Percentiles rank a stretch among this genome's conserved stretches.
phyloP scores from a whole-genome alignment of 2,797 vertebrate species.

The Calcarius lapponicus region DNA sequence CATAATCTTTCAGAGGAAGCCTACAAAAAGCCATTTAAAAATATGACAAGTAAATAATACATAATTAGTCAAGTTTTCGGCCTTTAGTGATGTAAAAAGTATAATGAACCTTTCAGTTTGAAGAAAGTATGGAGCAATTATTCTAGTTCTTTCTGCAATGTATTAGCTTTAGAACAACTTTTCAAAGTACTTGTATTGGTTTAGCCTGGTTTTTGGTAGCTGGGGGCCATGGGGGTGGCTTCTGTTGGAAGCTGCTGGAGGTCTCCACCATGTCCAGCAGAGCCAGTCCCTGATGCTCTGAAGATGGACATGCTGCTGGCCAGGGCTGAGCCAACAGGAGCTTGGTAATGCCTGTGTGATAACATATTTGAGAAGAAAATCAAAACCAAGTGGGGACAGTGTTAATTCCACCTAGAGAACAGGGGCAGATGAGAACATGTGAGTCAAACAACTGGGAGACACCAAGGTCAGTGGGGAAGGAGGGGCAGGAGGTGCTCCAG shows the following conservation, averaged over 20 bases:
- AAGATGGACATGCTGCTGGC: not conserved
- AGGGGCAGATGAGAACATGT: not conserved
- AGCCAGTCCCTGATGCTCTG: not conserved
- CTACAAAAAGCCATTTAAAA: constrained; percentile 30
- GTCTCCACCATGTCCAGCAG: not conserved
- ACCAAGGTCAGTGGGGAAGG: not conserved
- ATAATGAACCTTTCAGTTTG: not conserved
- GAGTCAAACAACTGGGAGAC: not conserved
- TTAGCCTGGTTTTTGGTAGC: not conserved
- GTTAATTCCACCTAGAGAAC: not conserved
- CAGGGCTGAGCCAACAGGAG: rapidly evolving
- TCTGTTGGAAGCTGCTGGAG: not conserved
- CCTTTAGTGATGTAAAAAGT: constrained; percentile 7
- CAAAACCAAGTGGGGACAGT: not conserved
- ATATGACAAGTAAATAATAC: constrained; percentile 60
- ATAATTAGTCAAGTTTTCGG: constrained; percentile 43
- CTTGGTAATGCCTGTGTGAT: rapidly evolving
- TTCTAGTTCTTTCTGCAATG: not conserved
- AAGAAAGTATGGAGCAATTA: not conserved
- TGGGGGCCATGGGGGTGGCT: not conserved
- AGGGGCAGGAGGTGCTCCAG: not conserved
- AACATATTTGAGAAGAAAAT: not conserved
- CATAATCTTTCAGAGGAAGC: not conserved
- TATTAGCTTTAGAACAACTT: not conserved
- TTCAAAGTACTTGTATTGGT: not conserved